Evolutionary conservation across 37 sponge, comb jelly and placozoan genomes (phyloP).

Genomic region (Cladorhizidae sp.): DNA sequence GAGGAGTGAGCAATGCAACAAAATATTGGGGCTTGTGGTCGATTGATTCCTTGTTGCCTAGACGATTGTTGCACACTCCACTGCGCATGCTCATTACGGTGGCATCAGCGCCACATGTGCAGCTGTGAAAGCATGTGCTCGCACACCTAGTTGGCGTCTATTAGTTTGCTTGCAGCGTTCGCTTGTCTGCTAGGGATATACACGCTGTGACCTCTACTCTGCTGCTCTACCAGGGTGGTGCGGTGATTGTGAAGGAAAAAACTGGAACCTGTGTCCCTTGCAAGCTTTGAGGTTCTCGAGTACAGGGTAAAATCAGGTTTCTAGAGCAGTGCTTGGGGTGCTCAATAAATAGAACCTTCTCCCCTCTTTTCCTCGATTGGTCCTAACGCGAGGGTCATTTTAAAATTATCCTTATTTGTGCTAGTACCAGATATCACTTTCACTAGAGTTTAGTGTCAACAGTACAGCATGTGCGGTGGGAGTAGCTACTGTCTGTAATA

Average conservation of each 20-base stretch:
- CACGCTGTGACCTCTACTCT: background rate
- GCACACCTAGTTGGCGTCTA: background rate
- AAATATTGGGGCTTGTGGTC: too few species aligned
- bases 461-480: background rate
- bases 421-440: background rate
- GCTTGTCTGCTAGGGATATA: background rate
- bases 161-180: background rate
- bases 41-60: background rate
- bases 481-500: conserved; percentile 17
- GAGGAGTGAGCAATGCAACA: background rate
- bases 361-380: background rate
- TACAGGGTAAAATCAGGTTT: background rate
- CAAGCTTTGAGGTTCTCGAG: background rate
- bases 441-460: too few species aligned
- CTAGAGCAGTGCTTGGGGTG: background rate
- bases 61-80: background rate
- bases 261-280: background rate
- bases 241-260: background rate
- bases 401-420: background rate
- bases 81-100: conserved; percentile 1
- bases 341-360: background rate
- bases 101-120: conserved; percentile 2
- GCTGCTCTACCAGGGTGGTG: background rate
- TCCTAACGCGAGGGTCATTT: too few species aligned
- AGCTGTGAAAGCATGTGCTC: background rate